Conservation (phyloP, 2,113 vertebrate species). For the Anhinga rufa region DNA sequence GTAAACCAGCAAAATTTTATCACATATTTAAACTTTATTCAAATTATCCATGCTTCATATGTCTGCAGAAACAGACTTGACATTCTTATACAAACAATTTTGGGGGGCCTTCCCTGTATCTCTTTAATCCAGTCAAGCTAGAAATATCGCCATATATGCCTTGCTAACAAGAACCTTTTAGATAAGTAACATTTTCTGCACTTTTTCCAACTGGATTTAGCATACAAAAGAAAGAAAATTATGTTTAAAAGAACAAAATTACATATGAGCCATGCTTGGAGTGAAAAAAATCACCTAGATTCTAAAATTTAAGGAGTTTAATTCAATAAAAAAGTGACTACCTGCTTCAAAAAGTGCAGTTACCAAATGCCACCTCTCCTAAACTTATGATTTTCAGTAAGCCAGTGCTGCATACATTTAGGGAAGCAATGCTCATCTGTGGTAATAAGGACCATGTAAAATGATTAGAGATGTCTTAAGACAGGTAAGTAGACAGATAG, state of each 20-base stretch:
- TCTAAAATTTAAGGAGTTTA: background rate
- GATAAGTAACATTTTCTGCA: background rate
- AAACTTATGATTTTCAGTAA: background rate
- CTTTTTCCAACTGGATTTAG: background rate
- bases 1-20: background rate
- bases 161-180: background rate
- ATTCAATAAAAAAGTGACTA: background rate
- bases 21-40: background rate
- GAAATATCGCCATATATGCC: background rate
- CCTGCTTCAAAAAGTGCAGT: background rate
- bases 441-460: background rate
- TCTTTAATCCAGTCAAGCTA: background rate
- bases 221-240: background rate
- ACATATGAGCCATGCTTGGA: background rate
- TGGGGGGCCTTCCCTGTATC: background rate
- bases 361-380: background rate
- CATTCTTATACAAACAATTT: background rate
- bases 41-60: background rate
- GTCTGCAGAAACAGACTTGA: background rate
- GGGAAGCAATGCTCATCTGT: background rate
- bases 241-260: background rate
- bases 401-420: background rate
- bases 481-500: slow-evolving; percentile 38
- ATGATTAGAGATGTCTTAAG: background rate
- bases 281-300: background rate